phyloP scores from a whole-genome alignment of 2,113 vertebrate species.

The Amblyornis subalaris region DNA sequence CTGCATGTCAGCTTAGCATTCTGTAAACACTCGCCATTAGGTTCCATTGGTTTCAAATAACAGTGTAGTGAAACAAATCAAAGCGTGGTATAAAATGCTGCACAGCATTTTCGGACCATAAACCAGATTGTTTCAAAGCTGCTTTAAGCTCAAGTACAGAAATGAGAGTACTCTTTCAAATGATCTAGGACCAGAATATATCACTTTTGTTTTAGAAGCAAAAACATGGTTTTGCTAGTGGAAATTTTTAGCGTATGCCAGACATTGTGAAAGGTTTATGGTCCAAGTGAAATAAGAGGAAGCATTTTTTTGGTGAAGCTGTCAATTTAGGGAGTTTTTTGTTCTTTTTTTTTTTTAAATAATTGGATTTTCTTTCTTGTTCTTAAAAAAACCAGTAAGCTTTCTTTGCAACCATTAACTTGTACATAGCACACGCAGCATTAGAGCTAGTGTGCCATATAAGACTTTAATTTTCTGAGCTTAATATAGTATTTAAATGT shows the following conservation, averaged over 20 bases:
- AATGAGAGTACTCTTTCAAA: constrained; percentile 40
- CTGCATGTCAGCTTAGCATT: constrained; percentile 88
- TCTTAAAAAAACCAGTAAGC: constrained; percentile 20
- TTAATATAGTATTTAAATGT: constrained; percentile 83
- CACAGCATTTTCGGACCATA: constrained; percentile 75
- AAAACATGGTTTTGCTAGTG: constrained; percentile 44
- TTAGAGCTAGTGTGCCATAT: constrained; percentile 76
- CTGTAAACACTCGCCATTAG: constrained; percentile 77
- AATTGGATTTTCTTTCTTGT: constrained; percentile 63
- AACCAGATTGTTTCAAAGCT: constrained; percentile 63
- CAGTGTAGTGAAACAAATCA: constrained; percentile 68
- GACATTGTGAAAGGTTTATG: constrained; percentile 71
- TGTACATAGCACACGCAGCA: constrained; percentile 72
- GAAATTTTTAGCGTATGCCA: constrained; percentile 57
- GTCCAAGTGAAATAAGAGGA: constrained; percentile 74
- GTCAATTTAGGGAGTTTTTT: neutral
- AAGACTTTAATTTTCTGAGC: constrained; percentile 75
- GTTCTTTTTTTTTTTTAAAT: neutral
- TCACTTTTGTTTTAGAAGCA: constrained; percentile 53
- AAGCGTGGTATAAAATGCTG: constrained; percentile 74
- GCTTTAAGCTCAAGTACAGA: constrained; percentile 62
- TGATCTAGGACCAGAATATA: constrained; percentile 63
- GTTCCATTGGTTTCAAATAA: constrained; percentile 71
- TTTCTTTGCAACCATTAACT: constrained; percentile 75
- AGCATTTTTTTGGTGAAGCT: constrained; percentile 63